Percentiles rank a stretch among this genome's conserved stretches.
These are phyloP conservation scores for Leucophenga varia DNA, from an alignment of 1,140 invertebrate genomes.

Conservation along the genomic window DNA sequence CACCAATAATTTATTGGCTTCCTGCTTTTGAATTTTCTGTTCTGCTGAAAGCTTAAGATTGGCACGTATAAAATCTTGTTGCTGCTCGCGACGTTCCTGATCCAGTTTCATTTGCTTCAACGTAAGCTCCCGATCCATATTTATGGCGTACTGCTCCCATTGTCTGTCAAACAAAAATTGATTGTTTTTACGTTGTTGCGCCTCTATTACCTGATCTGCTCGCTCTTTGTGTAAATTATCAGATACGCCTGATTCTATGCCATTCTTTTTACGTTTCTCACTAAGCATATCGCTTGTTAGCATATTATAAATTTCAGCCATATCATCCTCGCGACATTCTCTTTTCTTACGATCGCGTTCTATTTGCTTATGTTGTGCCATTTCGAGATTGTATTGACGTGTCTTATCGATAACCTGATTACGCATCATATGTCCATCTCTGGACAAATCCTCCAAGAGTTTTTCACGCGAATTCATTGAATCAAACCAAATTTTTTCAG, in stretches of 20 bases:
- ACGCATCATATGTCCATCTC: slow-evolving; percentile 58
- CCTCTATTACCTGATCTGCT: slow-evolving; percentile 64
- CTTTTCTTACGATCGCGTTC: slow-evolving; percentile 28
- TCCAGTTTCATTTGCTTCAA: slow-evolving; percentile 59
- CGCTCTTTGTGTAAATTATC: slow-evolving; percentile 70
- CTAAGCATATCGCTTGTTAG: slow-evolving; percentile 83
- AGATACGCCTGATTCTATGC: slow-evolving; percentile 75
- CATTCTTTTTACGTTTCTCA: slow-evolving; percentile 75
- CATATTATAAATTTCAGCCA: slow-evolving; percentile 84
- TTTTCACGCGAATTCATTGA: slow-evolving; percentile 62
- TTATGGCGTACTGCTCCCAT: slow-evolving; percentile 64
- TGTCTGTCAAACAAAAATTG: slow-evolving; percentile 62
- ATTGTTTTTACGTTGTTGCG: slow-evolving; percentile 58
- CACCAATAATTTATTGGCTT: slow-evolving; percentile 68
- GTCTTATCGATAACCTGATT: slow-evolving; percentile 68
- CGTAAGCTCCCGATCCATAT: slow-evolving; percentile 59
- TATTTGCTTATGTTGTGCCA: slow-evolving; percentile 33
- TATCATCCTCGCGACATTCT: slow-evolving; percentile 73
- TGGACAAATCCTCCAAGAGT: slow-evolving; percentile 61
- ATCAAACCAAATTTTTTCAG: slow-evolving; percentile 64
- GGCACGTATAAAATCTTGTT: slow-evolving; percentile 39
- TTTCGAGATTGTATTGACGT: slow-evolving; percentile 70
- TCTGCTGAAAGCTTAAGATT: slow-evolving; percentile 63
- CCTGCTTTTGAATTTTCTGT: slow-evolving; percentile 65
- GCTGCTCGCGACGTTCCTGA: slow-evolving; percentile 51